phyloP scores from a whole-genome alignment of 2,888 invertebrate genomes.

The Aphrophora alni region DNA sequence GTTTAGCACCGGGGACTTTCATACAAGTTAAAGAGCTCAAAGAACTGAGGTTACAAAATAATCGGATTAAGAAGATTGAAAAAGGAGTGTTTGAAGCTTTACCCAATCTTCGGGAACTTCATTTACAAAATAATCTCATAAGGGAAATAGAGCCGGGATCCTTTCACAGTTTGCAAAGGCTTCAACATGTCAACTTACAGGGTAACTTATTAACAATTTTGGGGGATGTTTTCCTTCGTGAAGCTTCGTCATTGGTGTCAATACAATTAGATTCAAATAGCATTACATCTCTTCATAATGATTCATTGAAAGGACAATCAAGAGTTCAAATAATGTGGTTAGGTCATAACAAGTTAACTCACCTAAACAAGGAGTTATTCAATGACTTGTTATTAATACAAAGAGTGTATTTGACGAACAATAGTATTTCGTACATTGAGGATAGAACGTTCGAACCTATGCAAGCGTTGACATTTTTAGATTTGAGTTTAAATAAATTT shows the following conservation, averaged over 20 bases:
- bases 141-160: conserved; percentile 82
- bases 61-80: conserved; percentile 75
- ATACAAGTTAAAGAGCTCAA: conserved; percentile 73
- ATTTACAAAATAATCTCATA: conserved; percentile 85
- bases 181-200: conserved; percentile 87
- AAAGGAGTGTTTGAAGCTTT: conserved; percentile 77
- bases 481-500: conserved; percentile 78
- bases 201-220: conserved; percentile 78
- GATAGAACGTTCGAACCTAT: conserved; percentile 79
- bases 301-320: conserved; percentile 53
- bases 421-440: conserved; percentile 80
- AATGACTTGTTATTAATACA: conserved; percentile 77
- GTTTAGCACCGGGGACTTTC: conserved; percentile 81
- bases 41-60: conserved; percentile 85
- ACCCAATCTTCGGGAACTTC: conserved; percentile 79
- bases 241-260: conserved; percentile 71
- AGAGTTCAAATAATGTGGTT: conserved; percentile 85
- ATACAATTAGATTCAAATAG: conserved; percentile 81
- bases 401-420: conserved; percentile 80
- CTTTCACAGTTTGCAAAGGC: conserved; percentile 73
- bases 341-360: conserved; percentile 77
- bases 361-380: conserved; percentile 75
- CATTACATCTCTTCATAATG: conserved; percentile 56
- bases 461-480: conserved; percentile 76
- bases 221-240: conserved; percentile 79